Evolutionary conservation across 1,140 invertebrate species (phyloP), one percentile per base, ranked within the genome.

Genomic region (Diabrotica virgifera): DNA sequence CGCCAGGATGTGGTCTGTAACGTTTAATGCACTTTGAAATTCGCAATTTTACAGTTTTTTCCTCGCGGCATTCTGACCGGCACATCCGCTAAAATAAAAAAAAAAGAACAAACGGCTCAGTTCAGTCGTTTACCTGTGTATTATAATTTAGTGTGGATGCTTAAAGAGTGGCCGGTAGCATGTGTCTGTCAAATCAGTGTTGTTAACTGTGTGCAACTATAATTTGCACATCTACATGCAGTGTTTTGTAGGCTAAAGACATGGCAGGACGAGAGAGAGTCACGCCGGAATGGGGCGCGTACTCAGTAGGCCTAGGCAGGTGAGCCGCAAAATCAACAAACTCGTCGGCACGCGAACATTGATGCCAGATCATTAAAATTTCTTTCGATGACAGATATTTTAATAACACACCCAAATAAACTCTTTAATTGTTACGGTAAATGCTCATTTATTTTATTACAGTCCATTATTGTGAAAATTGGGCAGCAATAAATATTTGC

Each of bases 191-290:
- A 60, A 60, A 60, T 60, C 59, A 60, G 59, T 51, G 59, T 52
- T 60, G 59, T 60, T 60, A 60, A 60, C 59, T 60, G 59, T 60
- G 59, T 60, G 59, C 59, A 60, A 60, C 59, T 52, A 38, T 60
- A 60, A 60, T 60, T 60, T 60, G 59, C 59, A 60, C 59, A 60
- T 60, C 59, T 38, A 60, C 59, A 60, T 60, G 59, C 57, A 40
- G 57, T 59, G 57, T 59, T 59, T 59, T 59, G 57, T 59, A 24
- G 40, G 13, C 40, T 51, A 38, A 52, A 51, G 40, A 51, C 59
- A 60, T 46, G 59, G 40, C 59, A 52, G 59, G 59, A 38, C 59
- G 59, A 60, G 59, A 14, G 46, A 60, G 40, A 50, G 58, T 60
- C 50, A 60, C 13, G 59, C 59, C 59, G 59, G 46, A 52, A 46